Conservation (phyloP, 2,888 invertebrate genomes). For the Lobophora halterata region DNA sequence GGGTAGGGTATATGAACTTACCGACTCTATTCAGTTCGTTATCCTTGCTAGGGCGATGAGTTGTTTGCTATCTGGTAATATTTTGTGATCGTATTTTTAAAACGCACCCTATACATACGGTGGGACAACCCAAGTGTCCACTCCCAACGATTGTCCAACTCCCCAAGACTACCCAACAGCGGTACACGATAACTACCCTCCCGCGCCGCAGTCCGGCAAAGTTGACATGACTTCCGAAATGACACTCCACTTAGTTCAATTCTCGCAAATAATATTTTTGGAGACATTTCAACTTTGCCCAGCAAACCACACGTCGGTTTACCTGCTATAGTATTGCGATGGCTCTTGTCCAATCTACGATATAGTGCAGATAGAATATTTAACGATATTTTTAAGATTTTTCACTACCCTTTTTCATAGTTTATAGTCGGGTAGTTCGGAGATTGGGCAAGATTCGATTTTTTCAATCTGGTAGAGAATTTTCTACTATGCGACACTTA, state of each 20-base stretch:
- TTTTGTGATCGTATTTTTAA: too few relatives aligned
- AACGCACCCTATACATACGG: too few relatives aligned
- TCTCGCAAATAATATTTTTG: constrained; percentile 26
- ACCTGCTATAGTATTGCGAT: constrained; percentile 14
- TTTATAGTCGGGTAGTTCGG: constrained; percentile 26
- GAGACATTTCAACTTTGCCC: constrained; percentile 29
- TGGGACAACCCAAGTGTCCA: background rate
- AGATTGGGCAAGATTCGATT: constrained; percentile 20
- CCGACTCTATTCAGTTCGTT: too few relatives aligned
- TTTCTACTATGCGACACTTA: constrained; percentile 23
- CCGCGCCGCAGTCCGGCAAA: constrained; percentile 31
- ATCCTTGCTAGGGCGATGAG: too few relatives aligned
- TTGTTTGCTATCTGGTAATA: too few relatives aligned
- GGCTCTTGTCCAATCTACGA: constrained; percentile 17
- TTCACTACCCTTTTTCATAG: constrained; percentile 24
- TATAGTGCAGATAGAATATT: constrained; percentile 24
- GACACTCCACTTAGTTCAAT: constrained; percentile 32
- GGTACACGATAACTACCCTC: constrained; percentile 18
- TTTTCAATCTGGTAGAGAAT: constrained; percentile 15
- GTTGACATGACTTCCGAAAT: constrained; percentile 28
- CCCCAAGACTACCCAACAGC: constrained; percentile 10
- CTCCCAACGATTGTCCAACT: background rate
- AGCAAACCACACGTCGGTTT: constrained; percentile 40
- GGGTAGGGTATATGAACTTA: too few relatives aligned
- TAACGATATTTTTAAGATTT: constrained; percentile 29